Evolutionary conservation across 1,140 invertebrate genomes (phyloP).

Genomic region (Palaemon carinicauda): DNA sequence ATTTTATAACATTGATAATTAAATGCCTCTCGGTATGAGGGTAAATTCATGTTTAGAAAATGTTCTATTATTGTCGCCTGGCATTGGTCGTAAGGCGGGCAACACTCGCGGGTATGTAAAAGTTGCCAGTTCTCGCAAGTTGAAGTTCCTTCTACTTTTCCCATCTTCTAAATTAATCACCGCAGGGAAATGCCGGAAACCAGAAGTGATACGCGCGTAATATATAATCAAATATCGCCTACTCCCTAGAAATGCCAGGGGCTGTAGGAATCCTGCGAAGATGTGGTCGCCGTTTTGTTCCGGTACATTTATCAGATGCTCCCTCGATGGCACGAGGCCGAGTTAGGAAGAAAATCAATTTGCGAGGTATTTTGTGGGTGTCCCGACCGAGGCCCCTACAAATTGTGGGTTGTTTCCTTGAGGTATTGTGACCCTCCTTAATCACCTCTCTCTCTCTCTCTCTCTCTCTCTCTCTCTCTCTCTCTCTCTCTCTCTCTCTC

Average conservation of each 20-base stretch:
- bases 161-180: neutral
- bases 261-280: neutral
- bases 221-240: neutral
- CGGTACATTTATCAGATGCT: neutral
- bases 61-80: neutral
- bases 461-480: too few relatives aligned
- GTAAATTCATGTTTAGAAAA: neutral
- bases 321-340: constrained; percentile 10
- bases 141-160: neutral
- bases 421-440: constrained; percentile 42
- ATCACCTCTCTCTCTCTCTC: neutral
- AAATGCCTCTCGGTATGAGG: neutral
- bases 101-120: neutral
- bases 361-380: constrained; percentile 43
- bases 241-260: too few relatives aligned
- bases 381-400: constrained; percentile 12
- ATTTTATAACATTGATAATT: too few relatives aligned
- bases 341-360: constrained; percentile 50
- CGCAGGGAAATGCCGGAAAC: neutral
- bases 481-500: too few relatives aligned
- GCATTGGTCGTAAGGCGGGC: neutral
- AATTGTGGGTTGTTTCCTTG: constrained; percentile 48
- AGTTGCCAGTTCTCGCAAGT: constrained; percentile 14
- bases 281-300: neutral
- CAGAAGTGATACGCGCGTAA: neutral